These are phyloP conservation scores for Petrocephalus schoutedeni DNA, from an alignment of 2,797 vertebrate species.

Conservation along the genomic window DNA sequence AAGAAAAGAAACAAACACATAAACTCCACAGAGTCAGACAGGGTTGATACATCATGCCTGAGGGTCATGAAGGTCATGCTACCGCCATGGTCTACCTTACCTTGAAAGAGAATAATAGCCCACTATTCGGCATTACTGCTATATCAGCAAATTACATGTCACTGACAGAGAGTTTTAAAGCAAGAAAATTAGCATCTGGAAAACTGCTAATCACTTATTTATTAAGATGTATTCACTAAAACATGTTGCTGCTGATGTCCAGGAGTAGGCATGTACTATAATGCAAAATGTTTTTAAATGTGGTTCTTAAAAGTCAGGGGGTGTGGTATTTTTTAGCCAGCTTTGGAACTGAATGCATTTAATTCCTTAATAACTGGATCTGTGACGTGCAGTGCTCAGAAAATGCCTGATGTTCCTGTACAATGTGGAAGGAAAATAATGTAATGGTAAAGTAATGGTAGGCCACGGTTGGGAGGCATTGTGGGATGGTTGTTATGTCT, in stretches of 20 bases:
- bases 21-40: not conserved
- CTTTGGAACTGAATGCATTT: not conserved
- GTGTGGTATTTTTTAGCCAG: not conserved
- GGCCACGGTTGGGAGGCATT: too few relatives aligned
- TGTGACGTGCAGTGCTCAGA: not conserved
- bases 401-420: not conserved
- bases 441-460: too few relatives aligned
- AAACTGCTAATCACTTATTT: not conserved
- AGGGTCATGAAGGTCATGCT: not conserved
- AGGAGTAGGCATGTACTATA: not conserved
- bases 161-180: not conserved
- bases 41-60: not conserved
- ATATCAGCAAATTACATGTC: not conserved
- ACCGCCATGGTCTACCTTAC: not conserved
- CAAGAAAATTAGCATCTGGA: not conserved
- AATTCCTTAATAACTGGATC: not conserved
- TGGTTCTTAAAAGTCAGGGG: not conserved
- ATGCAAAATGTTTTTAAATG: not conserved
- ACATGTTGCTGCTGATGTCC: not conserved
- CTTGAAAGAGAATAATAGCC: too few relatives aligned
- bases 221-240: not conserved
- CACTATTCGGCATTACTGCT: not conserved
- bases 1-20: not conserved
- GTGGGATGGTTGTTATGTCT: too few relatives aligned
- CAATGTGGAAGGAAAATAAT: too few relatives aligned